Conservation (phyloP, 2,113 vertebrate species). For the Phylloscopus trochilus region DNA sequence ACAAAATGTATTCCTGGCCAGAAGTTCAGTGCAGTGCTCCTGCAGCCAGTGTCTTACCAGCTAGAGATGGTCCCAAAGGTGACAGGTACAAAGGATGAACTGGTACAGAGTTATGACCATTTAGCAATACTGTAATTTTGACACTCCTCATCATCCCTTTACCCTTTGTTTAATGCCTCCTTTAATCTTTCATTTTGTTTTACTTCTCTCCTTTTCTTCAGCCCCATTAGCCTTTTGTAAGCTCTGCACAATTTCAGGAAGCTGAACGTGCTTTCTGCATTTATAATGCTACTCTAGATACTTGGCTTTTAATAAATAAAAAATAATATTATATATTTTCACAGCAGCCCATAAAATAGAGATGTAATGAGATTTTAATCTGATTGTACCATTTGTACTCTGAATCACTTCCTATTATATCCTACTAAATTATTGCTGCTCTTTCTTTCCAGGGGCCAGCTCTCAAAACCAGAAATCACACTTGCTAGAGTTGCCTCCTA, state of each 20-base stretch:
- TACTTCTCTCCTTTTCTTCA: not conserved
- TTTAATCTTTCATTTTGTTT: not conserved
- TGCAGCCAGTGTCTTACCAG: not conserved
- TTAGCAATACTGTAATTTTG: not conserved
- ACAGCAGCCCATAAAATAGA: not conserved
- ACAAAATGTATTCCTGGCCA: not conserved
- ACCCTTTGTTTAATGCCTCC: not conserved
- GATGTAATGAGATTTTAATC: not conserved
- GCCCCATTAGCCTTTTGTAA: not conserved
- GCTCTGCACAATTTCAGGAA: not conserved
- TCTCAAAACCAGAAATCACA: not conserved
- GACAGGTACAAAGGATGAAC: constrained; percentile 5
- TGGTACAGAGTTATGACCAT: not conserved
- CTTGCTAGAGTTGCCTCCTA: not conserved
- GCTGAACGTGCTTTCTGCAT: not conserved
- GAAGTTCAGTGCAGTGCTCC: not conserved
- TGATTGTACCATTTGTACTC: not conserved
- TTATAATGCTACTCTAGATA: not conserved
- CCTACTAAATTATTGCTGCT: not conserved
- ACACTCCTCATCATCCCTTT: not conserved
- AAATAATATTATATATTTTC: not conserved
- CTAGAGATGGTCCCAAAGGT: not conserved
- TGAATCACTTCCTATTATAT: not conserved
- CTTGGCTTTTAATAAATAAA: not conserved
- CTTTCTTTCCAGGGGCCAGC: not conserved